A percentile compares a stretch with the other conserved stretches of the same genome.
phyloP scores from a whole-genome alignment of 2,888 invertebrate genomes.

The Barypeithes pellucidus region DNA sequence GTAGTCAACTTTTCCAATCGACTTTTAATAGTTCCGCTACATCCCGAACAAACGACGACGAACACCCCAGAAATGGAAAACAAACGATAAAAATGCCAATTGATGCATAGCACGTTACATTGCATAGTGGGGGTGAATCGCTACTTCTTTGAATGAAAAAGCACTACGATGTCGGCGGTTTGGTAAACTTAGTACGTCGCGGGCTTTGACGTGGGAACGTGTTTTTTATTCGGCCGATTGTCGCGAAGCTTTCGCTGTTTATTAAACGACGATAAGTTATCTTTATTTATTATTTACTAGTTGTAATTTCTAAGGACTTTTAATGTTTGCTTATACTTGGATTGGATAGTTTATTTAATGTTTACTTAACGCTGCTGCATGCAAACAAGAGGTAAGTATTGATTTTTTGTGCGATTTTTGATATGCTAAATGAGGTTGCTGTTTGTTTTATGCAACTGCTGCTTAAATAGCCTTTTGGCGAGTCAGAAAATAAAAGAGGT shows the following conservation, averaged over 20 bases:
- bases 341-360: constrained; percentile 26
- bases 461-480: too few relatives aligned
- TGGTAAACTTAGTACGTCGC: constrained; percentile 44
- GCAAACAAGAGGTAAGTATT: constrained; percentile 13
- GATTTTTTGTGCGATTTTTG: neutral
- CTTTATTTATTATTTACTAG: constrained; percentile 20
- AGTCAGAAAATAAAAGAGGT: too few relatives aligned
- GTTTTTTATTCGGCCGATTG: constrained; percentile 37
- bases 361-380: neutral
- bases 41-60: too few relatives aligned
- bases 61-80: too few relatives aligned
- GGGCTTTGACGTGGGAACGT: constrained; percentile 42
- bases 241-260: constrained; percentile 26
- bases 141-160: constrained; percentile 51
- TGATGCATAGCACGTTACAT: constrained; percentile 39
- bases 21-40: too few relatives aligned
- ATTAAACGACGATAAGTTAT: constrained; percentile 26
- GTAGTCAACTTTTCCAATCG: too few relatives aligned
- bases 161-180: constrained; percentile 47
- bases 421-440: neutral
- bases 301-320: constrained; percentile 23
- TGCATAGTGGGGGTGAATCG: constrained; percentile 44
- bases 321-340: constrained; percentile 2
- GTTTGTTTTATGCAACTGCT: too few relatives aligned
- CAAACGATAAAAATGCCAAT: constrained; percentile 11